phyloP scores from a whole-genome alignment of 2,888 invertebrate species.

The Nysson spinosus region DNA sequence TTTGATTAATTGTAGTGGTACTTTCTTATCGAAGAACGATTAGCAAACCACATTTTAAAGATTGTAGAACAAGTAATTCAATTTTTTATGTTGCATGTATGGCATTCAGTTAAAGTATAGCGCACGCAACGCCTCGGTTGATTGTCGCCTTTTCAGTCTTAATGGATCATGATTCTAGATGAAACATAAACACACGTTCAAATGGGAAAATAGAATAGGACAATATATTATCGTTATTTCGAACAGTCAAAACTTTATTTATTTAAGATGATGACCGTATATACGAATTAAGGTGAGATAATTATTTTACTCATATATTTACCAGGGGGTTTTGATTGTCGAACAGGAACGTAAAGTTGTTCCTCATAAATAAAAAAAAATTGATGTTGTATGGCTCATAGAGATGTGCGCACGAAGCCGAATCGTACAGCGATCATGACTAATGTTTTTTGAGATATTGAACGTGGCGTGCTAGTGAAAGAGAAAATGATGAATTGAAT shows the following conservation, averaged over 20 bases:
- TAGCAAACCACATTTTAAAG: constrained; percentile 11
- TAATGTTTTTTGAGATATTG: constrained; percentile 44
- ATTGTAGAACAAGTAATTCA: constrained; percentile 11
- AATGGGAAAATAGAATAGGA: constrained; percentile 47
- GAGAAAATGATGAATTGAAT: constrained; percentile 39
- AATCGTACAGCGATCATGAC: constrained; percentile 50
- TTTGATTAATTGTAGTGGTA: not conserved
- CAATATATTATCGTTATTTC: constrained; percentile 59
- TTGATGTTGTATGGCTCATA: constrained; percentile 42
- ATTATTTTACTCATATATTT: constrained; percentile 65
- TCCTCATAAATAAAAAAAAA: constrained; percentile 17
- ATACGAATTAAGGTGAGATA: constrained; percentile 43
- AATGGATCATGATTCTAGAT: constrained; percentile 1
- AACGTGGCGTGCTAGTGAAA: constrained; percentile 35
- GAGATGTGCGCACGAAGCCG: constrained; percentile 26
- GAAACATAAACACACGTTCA: constrained; percentile 23
- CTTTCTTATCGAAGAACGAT: not conserved
- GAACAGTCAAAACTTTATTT: constrained; percentile 61
- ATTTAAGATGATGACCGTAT: constrained; percentile 55
- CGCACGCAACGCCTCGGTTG: constrained; percentile 8
- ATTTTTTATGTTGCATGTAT: constrained; percentile 32
- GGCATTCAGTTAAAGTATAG: constrained; percentile 16
- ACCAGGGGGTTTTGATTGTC: constrained; percentile 61
- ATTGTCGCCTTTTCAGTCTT: constrained; percentile 6
- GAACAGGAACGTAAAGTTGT: constrained; percentile 36